A percentile compares a stretch with the other conserved stretches of the same genome.
These are phyloP conservation scores for Sigmodon hispidus DNA, from an alignment of 2,113 vertebrate genomes.

Conservation along the genomic window DNA sequence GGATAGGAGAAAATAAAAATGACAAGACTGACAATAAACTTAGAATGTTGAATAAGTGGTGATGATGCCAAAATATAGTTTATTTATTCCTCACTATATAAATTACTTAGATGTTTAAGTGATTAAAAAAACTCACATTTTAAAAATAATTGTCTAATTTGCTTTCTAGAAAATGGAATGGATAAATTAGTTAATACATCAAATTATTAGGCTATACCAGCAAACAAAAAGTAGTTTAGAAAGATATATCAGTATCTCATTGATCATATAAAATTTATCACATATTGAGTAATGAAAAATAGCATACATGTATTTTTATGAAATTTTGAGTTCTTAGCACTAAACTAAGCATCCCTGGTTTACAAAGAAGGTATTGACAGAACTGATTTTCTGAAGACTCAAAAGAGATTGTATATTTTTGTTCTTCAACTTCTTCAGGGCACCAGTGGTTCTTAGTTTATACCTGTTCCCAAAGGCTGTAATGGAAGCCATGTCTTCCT, in stretches of 20 bases:
- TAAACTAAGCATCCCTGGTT: neutral
- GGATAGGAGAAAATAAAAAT: no score
- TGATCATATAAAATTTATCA: no score
- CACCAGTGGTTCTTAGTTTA: no score
- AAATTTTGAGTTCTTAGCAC: no score
- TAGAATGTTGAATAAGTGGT: neutral
- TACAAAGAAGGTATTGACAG: neutral
- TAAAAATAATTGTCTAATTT: neutral
- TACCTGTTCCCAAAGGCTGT: neutral
- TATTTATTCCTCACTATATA: neutral
- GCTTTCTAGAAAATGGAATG: neutral
- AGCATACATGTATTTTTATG: neutral
- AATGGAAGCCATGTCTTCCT: neutral
- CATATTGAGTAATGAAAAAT: neutral
- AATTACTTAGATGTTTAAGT: neutral
- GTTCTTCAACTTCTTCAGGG: neutral
- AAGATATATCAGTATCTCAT: neutral
- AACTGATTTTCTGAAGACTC: neutral
- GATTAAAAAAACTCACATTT: neutral
- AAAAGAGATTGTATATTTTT: neutral
- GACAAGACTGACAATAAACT: neutral
- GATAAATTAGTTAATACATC: neutral
- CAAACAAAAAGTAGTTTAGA: neutral
- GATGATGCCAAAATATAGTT: neutral
- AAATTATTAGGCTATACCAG: neutral